Percentiles rank a stretch among this genome's conserved stretches.
Conservation (phyloP, 2,888 invertebrate genomes). For the Drosophila birchii region DNA sequence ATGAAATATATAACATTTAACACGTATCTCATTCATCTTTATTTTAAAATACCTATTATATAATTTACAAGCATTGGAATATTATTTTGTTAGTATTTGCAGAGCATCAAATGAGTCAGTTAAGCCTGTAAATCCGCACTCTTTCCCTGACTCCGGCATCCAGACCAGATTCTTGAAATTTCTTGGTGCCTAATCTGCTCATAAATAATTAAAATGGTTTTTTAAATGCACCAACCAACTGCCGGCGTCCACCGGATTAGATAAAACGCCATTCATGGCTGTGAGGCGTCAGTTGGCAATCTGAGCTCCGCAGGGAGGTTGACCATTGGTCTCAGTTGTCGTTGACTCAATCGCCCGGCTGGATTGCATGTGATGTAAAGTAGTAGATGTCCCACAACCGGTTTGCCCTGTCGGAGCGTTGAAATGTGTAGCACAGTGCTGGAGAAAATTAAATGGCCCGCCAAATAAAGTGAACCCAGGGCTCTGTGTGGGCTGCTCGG, state of each 20-base stretch:
- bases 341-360: constrained; percentile 56
- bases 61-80: too few species aligned
- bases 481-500: constrained; percentile 1
- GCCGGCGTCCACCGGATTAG: constrained; percentile 45
- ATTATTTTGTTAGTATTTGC: background rate
- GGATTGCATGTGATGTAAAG: constrained; percentile 50
- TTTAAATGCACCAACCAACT: constrained; percentile 43
- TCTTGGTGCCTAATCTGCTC: constrained; percentile 48
- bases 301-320: constrained; percentile 41
- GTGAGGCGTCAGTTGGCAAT: constrained; percentile 47
- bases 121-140: background rate
- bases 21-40: too few species aligned
- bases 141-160: constrained; percentile 4
- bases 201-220: constrained; percentile 65
- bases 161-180: constrained; percentile 66
- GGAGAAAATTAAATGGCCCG: constrained; percentile 58
- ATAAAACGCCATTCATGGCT: constrained; percentile 74
- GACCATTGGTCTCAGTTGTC: constrained; percentile 33
- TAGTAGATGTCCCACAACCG: constrained; percentile 45
- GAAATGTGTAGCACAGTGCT: constrained; percentile 65
- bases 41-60: too few species aligned
- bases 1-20: too few species aligned
- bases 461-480: constrained; percentile 2
- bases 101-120: background rate
- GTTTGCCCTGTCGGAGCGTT: constrained; percentile 51